Percentiles rank a stretch among this genome's conserved stretches.
phyloP scores from a whole-genome alignment of 2,888 invertebrate species.

The Didymodactylos carnosus region DNA sequence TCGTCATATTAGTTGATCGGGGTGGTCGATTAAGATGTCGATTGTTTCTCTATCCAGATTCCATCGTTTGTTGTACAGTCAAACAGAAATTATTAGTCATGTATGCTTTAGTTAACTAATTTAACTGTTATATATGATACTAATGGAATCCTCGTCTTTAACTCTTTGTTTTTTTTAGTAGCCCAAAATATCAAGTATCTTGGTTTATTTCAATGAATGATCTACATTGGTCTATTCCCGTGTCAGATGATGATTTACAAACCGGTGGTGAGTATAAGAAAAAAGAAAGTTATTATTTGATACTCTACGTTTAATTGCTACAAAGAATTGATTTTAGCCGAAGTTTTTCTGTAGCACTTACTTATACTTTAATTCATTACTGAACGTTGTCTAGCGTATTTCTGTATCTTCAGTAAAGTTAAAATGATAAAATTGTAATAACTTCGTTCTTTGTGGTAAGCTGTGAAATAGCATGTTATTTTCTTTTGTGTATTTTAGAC shows the following conservation, averaged over 20 bases:
- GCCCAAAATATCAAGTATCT: not conserved
- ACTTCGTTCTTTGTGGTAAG: no score
- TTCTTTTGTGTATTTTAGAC: no score
- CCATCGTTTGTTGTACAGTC: slow-evolving; percentile 69
- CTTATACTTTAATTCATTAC: no score
- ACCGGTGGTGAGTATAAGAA: not conserved
- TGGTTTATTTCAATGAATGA: not conserved
- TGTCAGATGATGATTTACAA: not conserved
- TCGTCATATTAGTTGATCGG: not conserved
- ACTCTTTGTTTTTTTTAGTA: not conserved
- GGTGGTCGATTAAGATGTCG: slow-evolving; percentile 70
- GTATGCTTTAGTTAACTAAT: no score
- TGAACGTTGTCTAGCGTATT: no score
- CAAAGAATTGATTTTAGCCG: no score
- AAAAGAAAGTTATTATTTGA: no score
- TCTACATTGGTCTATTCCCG: not conserved
- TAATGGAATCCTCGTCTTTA: not conserved
- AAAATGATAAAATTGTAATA: no score
- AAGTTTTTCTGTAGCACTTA: no score
- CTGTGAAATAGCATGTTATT: no score
- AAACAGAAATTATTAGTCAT: slow-evolving; percentile 12
- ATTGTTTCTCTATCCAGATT: slow-evolving; percentile 77
- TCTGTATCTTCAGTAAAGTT: no score
- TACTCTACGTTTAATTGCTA: not conserved
- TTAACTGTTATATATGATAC: not conserved